Evolutionary conservation across 1,140 invertebrate species (phyloP).

Genomic region (Cataglyphis hispanica): DNA sequence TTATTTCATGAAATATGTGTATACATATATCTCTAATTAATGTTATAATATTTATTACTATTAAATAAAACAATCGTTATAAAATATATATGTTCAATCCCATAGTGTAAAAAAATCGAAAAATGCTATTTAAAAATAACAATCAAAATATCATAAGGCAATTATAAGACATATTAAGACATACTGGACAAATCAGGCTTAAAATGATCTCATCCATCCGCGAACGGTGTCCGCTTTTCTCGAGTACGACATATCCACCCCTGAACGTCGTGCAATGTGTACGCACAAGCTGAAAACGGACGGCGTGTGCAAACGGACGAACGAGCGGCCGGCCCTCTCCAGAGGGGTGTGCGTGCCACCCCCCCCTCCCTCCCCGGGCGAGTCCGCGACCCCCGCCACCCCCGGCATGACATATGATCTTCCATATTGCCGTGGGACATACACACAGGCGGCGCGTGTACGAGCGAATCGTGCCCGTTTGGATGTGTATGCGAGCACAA

Average conservation of each 20-base stretch:
- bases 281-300: constrained; percentile 51
- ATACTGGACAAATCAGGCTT: background rate
- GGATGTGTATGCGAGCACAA: constrained; percentile 34
- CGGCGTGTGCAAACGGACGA: constrained; percentile 75
- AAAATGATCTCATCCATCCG: constrained; percentile 42
- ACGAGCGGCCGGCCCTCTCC: constrained; percentile 28
- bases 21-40: background rate
- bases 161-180: background rate
- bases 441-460: constrained; percentile 73
- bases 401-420: constrained; percentile 83
- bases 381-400: constrained; percentile 53
- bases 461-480: constrained; percentile 25
- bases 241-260: constrained; percentile 7
- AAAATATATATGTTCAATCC: background rate
- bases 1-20: background rate
- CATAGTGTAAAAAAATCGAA: background rate
- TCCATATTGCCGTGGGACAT: constrained; percentile 78
- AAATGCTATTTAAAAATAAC: background rate
- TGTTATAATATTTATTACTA: background rate
- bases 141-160: no score
- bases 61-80: background rate
- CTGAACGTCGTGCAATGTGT: constrained; percentile 43
- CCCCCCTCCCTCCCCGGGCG: no score
- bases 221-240: background rate
- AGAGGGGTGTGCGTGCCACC: constrained; percentile 68